Conservation (phyloP, 1,140 invertebrate genomes). For the Chrysopa pallens region DNA sequence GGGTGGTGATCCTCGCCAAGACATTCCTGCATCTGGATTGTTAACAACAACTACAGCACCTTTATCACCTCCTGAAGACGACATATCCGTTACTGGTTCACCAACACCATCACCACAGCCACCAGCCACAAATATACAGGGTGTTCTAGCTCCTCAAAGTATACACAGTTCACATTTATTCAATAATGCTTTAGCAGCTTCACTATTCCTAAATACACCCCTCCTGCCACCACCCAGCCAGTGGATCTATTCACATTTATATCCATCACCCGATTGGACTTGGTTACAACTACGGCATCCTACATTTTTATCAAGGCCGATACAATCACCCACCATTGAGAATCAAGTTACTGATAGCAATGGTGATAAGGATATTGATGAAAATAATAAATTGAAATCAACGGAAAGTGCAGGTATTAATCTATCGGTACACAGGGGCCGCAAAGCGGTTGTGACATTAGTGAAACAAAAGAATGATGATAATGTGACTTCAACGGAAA, state of each 20-base stretch:
- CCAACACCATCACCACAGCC: conserved; percentile 31
- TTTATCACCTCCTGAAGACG: conserved; percentile 30
- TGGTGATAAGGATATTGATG: conserved; percentile 1
- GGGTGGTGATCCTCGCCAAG: conserved; percentile 5
- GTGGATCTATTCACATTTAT: conserved; percentile 54
- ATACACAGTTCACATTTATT: conserved; percentile 29
- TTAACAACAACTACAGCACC: conserved; percentile 27
- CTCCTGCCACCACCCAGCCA: conserved; percentile 49
- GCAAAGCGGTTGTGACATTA: conserved; percentile 17
- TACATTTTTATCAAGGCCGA: conserved; percentile 22
- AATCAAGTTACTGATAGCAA: conserved; percentile 13
- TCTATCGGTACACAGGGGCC: conserved; percentile 13
- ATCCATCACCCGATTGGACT: conserved; percentile 31
- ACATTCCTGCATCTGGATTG: conserved; percentile 12
- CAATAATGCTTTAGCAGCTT: conserved; percentile 45
- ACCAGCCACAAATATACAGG: conserved; percentile 17
- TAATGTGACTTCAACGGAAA: conserved; percentile 22
- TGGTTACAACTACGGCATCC: conserved; percentile 35
- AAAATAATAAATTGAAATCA: conserved; percentile 6
- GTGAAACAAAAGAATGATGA: conserved; percentile 17
- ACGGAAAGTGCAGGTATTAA: conserved; percentile 14
- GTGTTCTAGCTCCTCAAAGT: conserved; percentile 21
- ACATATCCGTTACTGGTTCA: conserved; percentile 49
- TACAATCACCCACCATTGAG: conserved; percentile 22
- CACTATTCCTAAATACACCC: conserved; percentile 49